Conservation (phyloP, 2,113 vertebrate species). For the Toxostoma redivivum region DNA sequence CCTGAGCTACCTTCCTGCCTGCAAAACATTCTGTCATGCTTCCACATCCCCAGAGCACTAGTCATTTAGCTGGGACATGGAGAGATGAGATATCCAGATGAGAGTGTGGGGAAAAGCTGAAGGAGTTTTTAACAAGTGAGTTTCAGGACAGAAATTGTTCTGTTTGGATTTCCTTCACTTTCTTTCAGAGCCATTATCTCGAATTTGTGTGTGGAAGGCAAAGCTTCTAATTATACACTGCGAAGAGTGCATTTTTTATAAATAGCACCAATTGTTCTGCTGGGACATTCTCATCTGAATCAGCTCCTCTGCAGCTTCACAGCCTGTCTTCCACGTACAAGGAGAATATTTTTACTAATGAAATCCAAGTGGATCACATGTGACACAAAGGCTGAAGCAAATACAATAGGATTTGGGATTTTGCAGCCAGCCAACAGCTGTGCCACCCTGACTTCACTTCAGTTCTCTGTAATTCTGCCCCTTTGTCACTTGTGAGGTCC, state of each 20-base stretch:
- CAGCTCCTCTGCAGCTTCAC: background rate
- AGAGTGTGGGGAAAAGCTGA: background rate
- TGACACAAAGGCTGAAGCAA: background rate
- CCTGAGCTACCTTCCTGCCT: background rate
- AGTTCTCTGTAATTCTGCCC: background rate
- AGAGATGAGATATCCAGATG: background rate
- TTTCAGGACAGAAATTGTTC: background rate
- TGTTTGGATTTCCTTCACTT: conserved; percentile 20
- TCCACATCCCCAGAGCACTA: background rate
- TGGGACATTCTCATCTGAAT: conserved; percentile 48
- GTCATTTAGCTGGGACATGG: background rate
- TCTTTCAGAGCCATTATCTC: conserved; percentile 35
- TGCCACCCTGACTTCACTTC: background rate
- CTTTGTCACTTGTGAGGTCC: background rate
- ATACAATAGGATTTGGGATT: background rate
- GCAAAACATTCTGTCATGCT: background rate
- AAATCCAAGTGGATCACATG: background rate
- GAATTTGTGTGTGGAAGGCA: conserved; percentile 34
- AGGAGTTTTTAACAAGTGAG: background rate
- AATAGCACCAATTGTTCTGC: conserved; percentile 60
- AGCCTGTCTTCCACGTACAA: background rate
- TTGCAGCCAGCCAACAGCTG: background rate
- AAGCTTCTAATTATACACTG: conserved; percentile 52
- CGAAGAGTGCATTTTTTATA: conserved; percentile 45
- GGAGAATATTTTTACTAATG: background rate